Conservation (phyloP, 2,797 vertebrate species). For the Nannoperca obscura region DNA sequence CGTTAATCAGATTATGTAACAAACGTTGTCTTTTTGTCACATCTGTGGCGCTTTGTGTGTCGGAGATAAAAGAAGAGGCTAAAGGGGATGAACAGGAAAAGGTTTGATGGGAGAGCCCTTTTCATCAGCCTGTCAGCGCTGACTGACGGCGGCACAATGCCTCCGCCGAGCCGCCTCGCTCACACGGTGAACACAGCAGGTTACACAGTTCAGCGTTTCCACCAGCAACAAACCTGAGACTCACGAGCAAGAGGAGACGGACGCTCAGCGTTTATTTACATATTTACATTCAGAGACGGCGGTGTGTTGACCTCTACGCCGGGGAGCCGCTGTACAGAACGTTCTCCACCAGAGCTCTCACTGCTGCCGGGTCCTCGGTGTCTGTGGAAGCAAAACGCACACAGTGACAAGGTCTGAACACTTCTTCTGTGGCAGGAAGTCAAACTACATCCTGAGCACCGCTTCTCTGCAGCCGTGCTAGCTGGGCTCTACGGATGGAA, state of each 20-base stretch:
- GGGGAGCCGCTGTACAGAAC: conserved; percentile 85
- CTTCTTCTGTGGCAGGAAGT: neutral
- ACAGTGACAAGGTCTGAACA: neutral
- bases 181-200: conserved; percentile 32
- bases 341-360: conserved; percentile 86
- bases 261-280: conserved; percentile 71
- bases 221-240: conserved; percentile 28
- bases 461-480: too few species aligned
- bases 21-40: conserved; percentile 29
- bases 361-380: conserved; percentile 81
- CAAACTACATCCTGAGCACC: neutral
- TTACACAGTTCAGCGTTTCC: conserved; percentile 28
- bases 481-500: neutral
- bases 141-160: conserved; percentile 42
- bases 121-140: conserved; percentile 11
- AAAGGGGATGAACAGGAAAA: neutral
- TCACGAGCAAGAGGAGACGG: conserved; percentile 28
- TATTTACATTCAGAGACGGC: conserved; percentile 68
- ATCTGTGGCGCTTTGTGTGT: conserved; percentile 8
- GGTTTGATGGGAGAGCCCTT: conserved; percentile 24
- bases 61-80: neutral
- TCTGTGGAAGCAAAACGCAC: conserved; percentile 80
- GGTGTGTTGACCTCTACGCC: conserved; percentile 27
- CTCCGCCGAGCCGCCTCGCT: conserved; percentile 7
- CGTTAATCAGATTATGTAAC: conserved; percentile 44